Evolutionary conservation across 2,113 vertebrate genomes (phyloP), one percentile per base, ranked within the genome.

Genomic region (Panurus biarmicus): DNA sequence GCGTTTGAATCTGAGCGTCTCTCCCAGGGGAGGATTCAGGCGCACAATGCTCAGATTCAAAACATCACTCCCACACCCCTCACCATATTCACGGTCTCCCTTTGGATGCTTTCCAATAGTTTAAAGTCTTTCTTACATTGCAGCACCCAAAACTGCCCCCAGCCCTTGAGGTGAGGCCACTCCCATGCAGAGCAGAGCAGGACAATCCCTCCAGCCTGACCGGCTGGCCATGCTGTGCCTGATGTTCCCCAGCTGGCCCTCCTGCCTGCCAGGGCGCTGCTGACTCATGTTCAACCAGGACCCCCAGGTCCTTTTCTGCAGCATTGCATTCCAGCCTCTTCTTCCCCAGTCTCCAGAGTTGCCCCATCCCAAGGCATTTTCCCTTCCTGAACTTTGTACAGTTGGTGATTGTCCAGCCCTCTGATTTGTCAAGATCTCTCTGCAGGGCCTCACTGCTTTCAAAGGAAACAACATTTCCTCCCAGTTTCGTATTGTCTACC

Each of bases 131-230:
- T 53, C 28, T 66, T 12, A 48, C 1, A 16, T 16, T 28, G 42
- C 1, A 4, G 15, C 35, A 24, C 19, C 10, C 40, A 65, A 16
- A 47, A 0, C 57, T 28, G 9, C 2, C 1, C 19, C 2, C 15
- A 8, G 24, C 5, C 40, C 29, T 57, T 0, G 4, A 65, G 42
- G 5, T 57, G 29, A 74, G 60, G 50, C 35, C 0, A 1, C 5
- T 7, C 35, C 42, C 57, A 35, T 0, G 0, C 35, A 66, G 60
- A 57, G 60, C 51, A 57, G 82, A 35, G 50, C 0, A 0, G 48
- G 57, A 72, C 50, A 66, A 40, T 56, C 12, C 35, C 50, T 85
- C 12, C 4, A n/a, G n/a, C 29, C 35, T 74, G 24, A 24, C 42
- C 0, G 0, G 12, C 60, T 40, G 60, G 60, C 0, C 1, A 48